phyloP scores from a whole-genome alignment of 2,888 invertebrate genomes.

The Serrognathus titanus region DNA sequence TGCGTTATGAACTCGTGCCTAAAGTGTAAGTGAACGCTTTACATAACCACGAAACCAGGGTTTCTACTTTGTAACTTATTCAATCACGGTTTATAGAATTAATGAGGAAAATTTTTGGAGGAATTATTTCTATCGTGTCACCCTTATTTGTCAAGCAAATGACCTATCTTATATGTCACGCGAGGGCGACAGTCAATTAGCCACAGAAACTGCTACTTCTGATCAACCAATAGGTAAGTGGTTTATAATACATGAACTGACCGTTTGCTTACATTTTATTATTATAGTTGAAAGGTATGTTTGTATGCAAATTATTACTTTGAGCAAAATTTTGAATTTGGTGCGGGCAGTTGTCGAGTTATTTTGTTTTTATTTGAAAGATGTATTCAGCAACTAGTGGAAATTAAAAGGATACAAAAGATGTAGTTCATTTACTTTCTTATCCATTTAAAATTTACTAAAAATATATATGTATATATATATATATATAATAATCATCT shows the following conservation, averaged over 20 bases:
- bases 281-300: no score
- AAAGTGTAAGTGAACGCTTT: constrained; percentile 78
- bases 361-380: no score
- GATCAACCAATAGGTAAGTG: constrained; percentile 47
- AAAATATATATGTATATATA: no score
- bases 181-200: constrained; percentile 44
- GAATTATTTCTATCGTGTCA: constrained; percentile 99
- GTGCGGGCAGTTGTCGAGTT: no score
- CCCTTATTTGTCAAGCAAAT: constrained; percentile 95
- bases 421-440: no score
- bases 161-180: constrained; percentile 57
- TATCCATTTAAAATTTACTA: no score
- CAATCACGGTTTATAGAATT: constrained; percentile 57
- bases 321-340: no score
- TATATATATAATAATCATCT: no score
- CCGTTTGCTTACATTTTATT: no score
- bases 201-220: constrained; percentile 38
- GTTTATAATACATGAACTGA: constrained; percentile 7
- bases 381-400: no score
- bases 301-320: no score
- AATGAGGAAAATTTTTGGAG: constrained; percentile 99
- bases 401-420: no score
- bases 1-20: constrained; percentile 99
- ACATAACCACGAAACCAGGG: neutral
- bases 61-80: neutral